Evolutionary conservation across 2,797 vertebrate genomes (phyloP).

Genomic region (Lepus townsendii): DNA sequence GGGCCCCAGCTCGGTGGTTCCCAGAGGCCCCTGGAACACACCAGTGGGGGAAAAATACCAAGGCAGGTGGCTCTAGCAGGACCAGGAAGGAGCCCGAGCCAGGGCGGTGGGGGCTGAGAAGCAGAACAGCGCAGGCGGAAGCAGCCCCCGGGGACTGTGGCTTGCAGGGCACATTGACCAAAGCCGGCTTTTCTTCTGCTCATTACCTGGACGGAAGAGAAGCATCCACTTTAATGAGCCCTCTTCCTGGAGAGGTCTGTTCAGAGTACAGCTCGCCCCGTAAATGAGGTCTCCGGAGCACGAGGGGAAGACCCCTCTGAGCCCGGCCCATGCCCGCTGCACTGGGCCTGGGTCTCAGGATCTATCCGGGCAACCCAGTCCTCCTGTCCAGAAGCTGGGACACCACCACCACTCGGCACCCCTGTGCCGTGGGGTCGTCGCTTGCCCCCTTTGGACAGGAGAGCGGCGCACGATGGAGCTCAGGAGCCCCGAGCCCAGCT

Average conservation of each 20-base stretch:
- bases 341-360: neutral
- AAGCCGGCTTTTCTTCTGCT: neutral
- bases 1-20: neutral
- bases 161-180: neutral
- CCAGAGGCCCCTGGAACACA: neutral
- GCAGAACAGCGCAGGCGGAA: accelerated
- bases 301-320: neutral
- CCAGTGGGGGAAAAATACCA: neutral
- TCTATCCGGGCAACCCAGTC: neutral
- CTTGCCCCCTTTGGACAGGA: neutral
- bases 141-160: neutral
- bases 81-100: neutral
- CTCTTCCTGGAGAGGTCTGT: neutral
- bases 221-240: neutral
- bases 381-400: neutral
- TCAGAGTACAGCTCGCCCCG: neutral
- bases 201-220: neutral
- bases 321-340: accelerated
- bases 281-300: neutral
- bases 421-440: neutral
- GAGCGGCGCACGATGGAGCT: neutral
- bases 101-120: neutral
- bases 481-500: neutral
- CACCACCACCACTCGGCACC: neutral
- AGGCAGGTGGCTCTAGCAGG: neutral